Base-by-base conservation (phyloP, 2,113 vertebrate genomes). In the Sterrhoptilus dennistouni region DNA sequence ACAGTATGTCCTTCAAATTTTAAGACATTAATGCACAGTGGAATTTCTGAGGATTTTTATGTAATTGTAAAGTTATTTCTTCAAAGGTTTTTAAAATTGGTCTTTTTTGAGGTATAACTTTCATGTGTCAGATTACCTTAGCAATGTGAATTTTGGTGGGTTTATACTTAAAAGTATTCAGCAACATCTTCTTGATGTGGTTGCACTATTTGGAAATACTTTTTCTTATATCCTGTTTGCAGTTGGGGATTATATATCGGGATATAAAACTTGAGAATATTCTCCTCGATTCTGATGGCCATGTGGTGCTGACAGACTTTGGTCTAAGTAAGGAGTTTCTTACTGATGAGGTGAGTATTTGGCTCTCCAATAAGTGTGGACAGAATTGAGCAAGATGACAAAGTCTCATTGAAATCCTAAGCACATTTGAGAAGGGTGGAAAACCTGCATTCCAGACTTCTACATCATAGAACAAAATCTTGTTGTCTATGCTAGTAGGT, bases 221-320 rank as follows among this genome's bases (percentile, higher is more conserved):
- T 56, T 53, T 93, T 93, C 87, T 94, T 74, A 29, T 81, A 53
- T 91, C 72, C 9, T 95, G 24, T 97, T 97, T 97, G 60, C 97
- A 99, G 99, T 98, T 99, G 93, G 99, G 99, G 56, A 99, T 99
- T 91, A 99, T 99, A 95, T 99, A 99, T 94, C 98, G 99, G 85
- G 99, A 99, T 97, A 98, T 99, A 96, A 99, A 99, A 97, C 99
- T 99, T 96, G 99, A 99, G 96, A 99, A 99, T 96, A 99, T 99
- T 97, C 98, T 99, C 2, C 98, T 99, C 27, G 99, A 99, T 98
- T 99, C 98, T 96, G 98, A 97, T 81, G 99, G 99, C 79, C 99
- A 99, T 4, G 98, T 99, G 90, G 99, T 99, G 90, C 98, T 99
- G 94, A 99, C 99, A 94, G 99, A 99, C 97, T 99, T 99, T 78